A percentile compares a stretch with the other conserved stretches of the same genome.
Evolutionary conservation across 1,140 invertebrate species (phyloP).

Genomic region (Pemphigus obesinymphae): DNA sequence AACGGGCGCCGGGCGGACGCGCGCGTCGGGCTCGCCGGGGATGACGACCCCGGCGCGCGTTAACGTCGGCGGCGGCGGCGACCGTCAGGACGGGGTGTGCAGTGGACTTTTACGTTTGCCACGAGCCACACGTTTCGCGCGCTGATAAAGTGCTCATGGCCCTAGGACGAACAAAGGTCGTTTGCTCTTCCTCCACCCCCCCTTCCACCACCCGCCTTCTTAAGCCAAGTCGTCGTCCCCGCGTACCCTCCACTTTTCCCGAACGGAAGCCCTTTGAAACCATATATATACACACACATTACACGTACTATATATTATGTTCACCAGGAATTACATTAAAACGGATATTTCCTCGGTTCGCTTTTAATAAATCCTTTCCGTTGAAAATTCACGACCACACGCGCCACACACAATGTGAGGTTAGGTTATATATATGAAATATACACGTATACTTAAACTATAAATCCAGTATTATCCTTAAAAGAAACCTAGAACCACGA

Average conservation of each 20-base stretch:
- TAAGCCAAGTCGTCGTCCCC: not conserved
- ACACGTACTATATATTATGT: too few species aligned
- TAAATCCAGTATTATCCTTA: too few species aligned
- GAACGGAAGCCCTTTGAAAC: constrained; percentile 3
- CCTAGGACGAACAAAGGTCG: constrained; percentile 33
- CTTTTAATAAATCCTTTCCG: not conserved
- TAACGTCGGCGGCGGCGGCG: not conserved
- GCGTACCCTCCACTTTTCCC: not conserved
- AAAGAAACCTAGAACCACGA: too few species aligned
- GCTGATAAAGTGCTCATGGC: constrained; percentile 25
- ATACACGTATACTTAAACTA: too few species aligned
- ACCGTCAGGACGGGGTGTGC: not conserved
- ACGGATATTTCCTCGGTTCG: not conserved
- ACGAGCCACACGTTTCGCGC: constrained; percentile 31
- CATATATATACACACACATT: not conserved
- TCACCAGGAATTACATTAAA: not conserved
- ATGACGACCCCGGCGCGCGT: constrained; percentile 12
- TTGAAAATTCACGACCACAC: too few species aligned
- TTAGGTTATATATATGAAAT: too few species aligned
- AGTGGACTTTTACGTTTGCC: constrained; percentile 35
- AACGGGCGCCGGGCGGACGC: constrained; percentile 14
- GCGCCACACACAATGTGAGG: too few species aligned
- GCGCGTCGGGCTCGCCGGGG: not conserved
- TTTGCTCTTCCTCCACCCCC: not conserved
- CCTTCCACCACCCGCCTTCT: not conserved